These are phyloP conservation scores for Maccullochella peelii DNA, from an alignment of 2,113 vertebrate genomes.

Conservation along the genomic window DNA sequence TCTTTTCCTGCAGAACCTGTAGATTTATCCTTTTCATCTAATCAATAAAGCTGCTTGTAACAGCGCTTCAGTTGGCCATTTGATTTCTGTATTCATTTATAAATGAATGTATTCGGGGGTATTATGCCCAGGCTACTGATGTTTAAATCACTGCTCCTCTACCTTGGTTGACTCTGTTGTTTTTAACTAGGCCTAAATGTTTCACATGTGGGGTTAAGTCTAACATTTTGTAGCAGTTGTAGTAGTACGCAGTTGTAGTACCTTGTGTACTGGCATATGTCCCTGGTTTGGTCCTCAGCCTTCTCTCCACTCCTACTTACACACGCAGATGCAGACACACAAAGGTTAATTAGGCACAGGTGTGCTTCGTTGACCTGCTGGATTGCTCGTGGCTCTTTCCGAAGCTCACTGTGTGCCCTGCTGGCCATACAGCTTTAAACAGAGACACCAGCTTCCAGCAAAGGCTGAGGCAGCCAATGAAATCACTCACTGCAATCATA, in stretches of 20 bases:
- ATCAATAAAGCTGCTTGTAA: slow-evolving; percentile 30
- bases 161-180: neutral
- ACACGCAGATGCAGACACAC: slow-evolving; percentile 20
- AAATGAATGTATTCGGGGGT: neutral
- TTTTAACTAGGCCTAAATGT: slow-evolving; percentile 1
- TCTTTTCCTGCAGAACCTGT: neutral
- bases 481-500: slow-evolving; percentile 54
- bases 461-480: slow-evolving; percentile 51
- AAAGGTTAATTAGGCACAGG: slow-evolving; percentile 72
- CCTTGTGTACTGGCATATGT: neutral
- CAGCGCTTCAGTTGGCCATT: neutral
- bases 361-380: slow-evolving; percentile 64
- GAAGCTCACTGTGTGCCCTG: slow-evolving; percentile 40
- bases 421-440: slow-evolving; percentile 50
- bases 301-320: neutral
- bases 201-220: neutral
- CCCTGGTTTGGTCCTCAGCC: slow-evolving; percentile 10
- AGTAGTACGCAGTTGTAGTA: too few relatives aligned
- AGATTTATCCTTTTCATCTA: slow-evolving; percentile 12
- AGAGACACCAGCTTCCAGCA: slow-evolving; percentile 52
- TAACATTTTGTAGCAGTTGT: slow-evolving; percentile 5
- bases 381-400: slow-evolving; percentile 59
- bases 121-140: neutral
- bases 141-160: slow-evolving; percentile 4
- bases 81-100: slow-evolving; percentile 23